Evolutionary conservation across 2,113 vertebrate genomes (phyloP).

Genomic region (Tamias sibiricus): DNA sequence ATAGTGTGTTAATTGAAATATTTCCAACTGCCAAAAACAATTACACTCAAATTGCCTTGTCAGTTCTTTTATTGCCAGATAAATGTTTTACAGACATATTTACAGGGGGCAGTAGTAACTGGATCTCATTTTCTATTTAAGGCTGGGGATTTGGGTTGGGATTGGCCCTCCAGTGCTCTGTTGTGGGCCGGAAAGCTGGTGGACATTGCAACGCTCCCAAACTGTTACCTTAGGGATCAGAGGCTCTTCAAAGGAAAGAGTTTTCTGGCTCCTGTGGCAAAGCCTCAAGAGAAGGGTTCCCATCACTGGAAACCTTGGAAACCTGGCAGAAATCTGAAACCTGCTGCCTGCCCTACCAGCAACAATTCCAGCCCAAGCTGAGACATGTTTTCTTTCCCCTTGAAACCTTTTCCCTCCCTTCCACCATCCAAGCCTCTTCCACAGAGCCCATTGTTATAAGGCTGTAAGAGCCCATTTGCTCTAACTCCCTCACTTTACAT

Average conservation of each 20-base stretch:
- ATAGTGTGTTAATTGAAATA: slow-evolving; percentile 85
- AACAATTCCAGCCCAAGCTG: slow-evolving; percentile 40
- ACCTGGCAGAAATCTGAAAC: slow-evolving; percentile 63
- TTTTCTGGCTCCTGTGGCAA: slow-evolving; percentile 63
- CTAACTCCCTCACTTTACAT: neutral
- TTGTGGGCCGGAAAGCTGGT: slow-evolving; percentile 69
- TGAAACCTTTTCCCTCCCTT: neutral
- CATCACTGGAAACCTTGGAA: slow-evolving; percentile 58
- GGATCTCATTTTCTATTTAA: slow-evolving; percentile 77
- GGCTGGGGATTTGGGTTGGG: slow-evolving; percentile 56
- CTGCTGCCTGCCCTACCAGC: slow-evolving; percentile 1
- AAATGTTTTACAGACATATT: slow-evolving; percentile 83
- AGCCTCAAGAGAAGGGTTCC: slow-evolving; percentile 55
- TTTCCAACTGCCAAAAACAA: slow-evolving; percentile 84
- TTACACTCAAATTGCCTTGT: slow-evolving; percentile 81
- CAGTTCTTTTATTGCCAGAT: slow-evolving; percentile 83
- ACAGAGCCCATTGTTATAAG: neutral
- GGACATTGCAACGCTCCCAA: slow-evolving; percentile 45
- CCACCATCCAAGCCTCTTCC: neutral
- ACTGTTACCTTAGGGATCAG: slow-evolving; percentile 67
- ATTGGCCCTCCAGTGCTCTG: slow-evolving; percentile 64
- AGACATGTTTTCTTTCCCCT: neutral
- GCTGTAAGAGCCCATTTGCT: neutral
- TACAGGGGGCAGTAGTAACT: slow-evolving; percentile 75
- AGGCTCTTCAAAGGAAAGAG: slow-evolving; percentile 63